phyloP scores from a whole-genome alignment of 2,888 invertebrate species.

The Trachelus stipa region DNA sequence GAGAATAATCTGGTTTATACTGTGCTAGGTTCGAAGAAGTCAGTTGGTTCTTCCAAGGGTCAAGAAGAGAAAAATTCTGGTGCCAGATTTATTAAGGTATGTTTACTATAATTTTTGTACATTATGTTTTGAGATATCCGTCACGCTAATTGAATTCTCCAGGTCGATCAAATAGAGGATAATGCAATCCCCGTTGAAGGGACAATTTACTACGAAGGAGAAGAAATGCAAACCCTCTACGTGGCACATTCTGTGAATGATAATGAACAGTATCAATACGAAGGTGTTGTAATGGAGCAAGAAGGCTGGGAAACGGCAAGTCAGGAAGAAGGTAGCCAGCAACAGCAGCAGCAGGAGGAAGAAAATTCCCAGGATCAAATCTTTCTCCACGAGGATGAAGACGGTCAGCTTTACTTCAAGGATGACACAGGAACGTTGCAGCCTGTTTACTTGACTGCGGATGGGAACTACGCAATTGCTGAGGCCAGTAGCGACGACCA shows the following conservation, averaged over 20 bases:
- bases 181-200: slow-evolving; percentile 57
- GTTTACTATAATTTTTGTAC: neutral
- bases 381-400: slow-evolving; percentile 62
- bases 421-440: slow-evolving; percentile 60
- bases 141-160: neutral
- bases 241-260: slow-evolving; percentile 53
- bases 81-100: slow-evolving; percentile 51
- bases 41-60: slow-evolving; percentile 27
- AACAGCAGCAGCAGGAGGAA: slow-evolving; percentile 31
- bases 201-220: slow-evolving; percentile 62
- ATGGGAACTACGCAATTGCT: slow-evolving; percentile 63
- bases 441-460: slow-evolving; percentile 61
- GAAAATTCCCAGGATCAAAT: slow-evolving; percentile 55
- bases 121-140: neutral
- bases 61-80: slow-evolving; percentile 37
- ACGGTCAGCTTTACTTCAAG: slow-evolving; percentile 62
- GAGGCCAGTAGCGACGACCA: slow-evolving; percentile 54
- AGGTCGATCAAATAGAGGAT: slow-evolving; percentile 48
- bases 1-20: slow-evolving; percentile 63
- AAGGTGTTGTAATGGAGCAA: slow-evolving; percentile 45
- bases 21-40: slow-evolving; percentile 60
- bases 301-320: slow-evolving; percentile 54
- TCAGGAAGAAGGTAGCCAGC: slow-evolving; percentile 35
- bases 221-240: slow-evolving; percentile 59
- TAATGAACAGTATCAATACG: slow-evolving; percentile 49